Base-by-base conservation (phyloP, 2,888 invertebrate genomes). In the Selenia dentaria region DNA sequence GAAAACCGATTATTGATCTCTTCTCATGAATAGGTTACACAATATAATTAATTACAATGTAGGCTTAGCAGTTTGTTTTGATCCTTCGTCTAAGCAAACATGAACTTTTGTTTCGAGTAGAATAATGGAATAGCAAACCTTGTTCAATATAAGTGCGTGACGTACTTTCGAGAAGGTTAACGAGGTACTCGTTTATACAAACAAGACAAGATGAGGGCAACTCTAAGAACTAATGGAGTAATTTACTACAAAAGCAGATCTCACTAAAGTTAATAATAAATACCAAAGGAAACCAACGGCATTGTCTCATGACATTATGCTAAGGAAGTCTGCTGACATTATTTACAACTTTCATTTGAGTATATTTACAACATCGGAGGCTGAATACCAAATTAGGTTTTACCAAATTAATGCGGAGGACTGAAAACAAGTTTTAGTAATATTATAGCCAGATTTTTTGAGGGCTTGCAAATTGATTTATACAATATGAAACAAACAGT, bases 351-450 rank as follows among this genome's bases (percentile, higher is more conserved):
- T 48, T 40, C 20, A 45, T 44, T 43, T 44, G 45, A 24, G 32
- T 32, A 39, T 45, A 42, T 48, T 51, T 47, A 59, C 42, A 54
- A 24, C 57, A 54, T 58, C 58, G 57, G 51, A 57, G 38, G 48
- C 37, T 31, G 38, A 50, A 53, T 43, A 48, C 44, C 48, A 52
- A 67, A 67, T 60, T 51, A 62, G 62, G 60, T 68, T 64, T 62
- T 58, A 60, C 54, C 64, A 68, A 68, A 64, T 62, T 64, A 64
- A 58, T 54, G 45, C 42, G 48, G 55, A 54, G 55, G 47, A 59
- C 54, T 51, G 22, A 37, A 36, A 33, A 12, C 27, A 25, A 27
- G 35, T 61, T 67, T 55, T 65, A 62, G 59, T 62, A 58, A 60
- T 58, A 58, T 18, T 0, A 5, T 1, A 55, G 61, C 57, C 57